These are phyloP conservation scores for Alaudala cheleensis DNA, from an alignment of 2,113 vertebrate genomes.

Conservation along the genomic window DNA sequence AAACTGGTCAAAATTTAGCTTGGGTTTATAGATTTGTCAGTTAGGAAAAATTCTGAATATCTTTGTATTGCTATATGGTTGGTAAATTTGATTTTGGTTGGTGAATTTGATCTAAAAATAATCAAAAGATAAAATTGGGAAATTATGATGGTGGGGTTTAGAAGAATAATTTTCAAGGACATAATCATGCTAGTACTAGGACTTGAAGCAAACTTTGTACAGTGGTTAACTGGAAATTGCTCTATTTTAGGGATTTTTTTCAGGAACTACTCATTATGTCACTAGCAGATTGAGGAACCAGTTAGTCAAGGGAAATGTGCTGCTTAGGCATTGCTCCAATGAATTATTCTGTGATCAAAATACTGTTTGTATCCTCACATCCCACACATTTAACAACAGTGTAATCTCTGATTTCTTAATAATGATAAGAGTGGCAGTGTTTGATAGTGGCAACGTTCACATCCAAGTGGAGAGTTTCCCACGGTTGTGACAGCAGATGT, in stretches of 20 bases:
- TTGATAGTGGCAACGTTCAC: neutral
- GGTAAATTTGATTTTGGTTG: neutral
- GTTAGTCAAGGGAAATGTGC: neutral
- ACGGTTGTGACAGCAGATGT: constrained; percentile 7
- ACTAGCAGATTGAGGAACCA: neutral
- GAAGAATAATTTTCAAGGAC: neutral
- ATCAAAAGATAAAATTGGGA: neutral
- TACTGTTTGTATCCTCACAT: neutral
- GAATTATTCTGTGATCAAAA: neutral
- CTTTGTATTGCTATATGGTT: neutral
- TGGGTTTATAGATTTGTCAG: neutral
- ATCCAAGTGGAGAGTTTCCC: constrained; percentile 70
- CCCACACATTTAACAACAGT: neutral
- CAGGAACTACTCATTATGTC: neutral
- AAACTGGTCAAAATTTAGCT: neutral
- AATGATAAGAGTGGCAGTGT: neutral
- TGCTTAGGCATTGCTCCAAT: neutral
- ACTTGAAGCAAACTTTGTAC: neutral
- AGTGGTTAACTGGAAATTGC: neutral
- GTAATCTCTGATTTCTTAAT: constrained; percentile 19
- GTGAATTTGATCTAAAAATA: neutral
- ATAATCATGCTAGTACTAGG: neutral
- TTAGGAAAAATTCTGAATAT: neutral
- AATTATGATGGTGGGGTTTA: neutral
- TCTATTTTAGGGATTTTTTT: neutral